These are phyloP conservation scores for Beris chalybata DNA, from an alignment of 2,888 invertebrate species.

Conservation along the genomic window DNA sequence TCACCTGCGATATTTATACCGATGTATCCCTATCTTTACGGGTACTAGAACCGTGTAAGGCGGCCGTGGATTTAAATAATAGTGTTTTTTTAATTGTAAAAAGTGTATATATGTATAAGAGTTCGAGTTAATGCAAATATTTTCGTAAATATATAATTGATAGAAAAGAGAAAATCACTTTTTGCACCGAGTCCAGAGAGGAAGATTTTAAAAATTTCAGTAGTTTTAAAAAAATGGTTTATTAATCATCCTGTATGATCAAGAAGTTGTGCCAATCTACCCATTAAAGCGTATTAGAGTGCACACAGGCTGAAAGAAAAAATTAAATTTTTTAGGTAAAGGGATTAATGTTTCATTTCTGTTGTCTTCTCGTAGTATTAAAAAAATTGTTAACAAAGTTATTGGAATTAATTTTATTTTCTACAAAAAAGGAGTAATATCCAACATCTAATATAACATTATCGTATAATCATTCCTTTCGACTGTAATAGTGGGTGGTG, in stretches of 20 bases:
- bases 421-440: no score
- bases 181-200: no score
- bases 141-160: conserved; percentile 5
- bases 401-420: no score
- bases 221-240: no score
- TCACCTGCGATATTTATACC: conserved; percentile 66
- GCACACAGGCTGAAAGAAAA: no score
- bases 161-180: no score
- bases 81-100: conserved; percentile 39
- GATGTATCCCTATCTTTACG: conserved; percentile 63
- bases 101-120: conserved; percentile 16
- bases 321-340: no score
- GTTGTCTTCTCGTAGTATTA: not conserved
- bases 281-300: no score
- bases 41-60: conserved; percentile 57
- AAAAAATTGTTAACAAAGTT: not conserved
- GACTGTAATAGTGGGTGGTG: conserved; percentile 42
- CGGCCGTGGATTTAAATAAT: conserved; percentile 40
- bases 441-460: conserved; percentile 36
- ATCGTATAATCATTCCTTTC: conserved; percentile 40
- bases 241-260: no score
- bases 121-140: conserved; percentile 4
- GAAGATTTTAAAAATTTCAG: no score
- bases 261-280: no score
- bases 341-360: no score